phyloP scores from a whole-genome alignment of 2,888 invertebrate species.

The Rambutsinella grinnellia region DNA sequence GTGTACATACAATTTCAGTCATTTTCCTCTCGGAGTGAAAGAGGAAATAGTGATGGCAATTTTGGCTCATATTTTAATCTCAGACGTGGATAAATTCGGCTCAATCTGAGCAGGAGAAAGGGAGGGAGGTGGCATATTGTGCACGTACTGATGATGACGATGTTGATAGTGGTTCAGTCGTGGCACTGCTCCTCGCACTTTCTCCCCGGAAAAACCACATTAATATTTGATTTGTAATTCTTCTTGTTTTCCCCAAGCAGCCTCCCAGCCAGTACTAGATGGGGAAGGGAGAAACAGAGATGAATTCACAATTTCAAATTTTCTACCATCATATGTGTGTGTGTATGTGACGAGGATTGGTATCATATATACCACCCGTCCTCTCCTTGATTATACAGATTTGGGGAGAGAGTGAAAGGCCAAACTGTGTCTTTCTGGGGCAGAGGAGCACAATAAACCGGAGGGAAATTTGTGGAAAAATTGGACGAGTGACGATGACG shows the following conservation, averaged over 20 bases:
- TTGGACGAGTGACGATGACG: constrained; percentile 6
- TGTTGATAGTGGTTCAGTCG: background rate
- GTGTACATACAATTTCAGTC: background rate
- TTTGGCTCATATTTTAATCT: background rate
- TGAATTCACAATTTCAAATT: constrained; percentile 43
- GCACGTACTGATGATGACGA: background rate
- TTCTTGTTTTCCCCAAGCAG: constrained; percentile 21
- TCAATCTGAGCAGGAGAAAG: background rate
- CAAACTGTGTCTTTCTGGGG: too few relatives aligned
- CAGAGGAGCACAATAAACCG: background rate
- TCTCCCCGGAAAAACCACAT: constrained; percentile 42
- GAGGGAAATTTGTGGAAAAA: background rate
- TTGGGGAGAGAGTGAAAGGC: too few relatives aligned
- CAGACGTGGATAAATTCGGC: background rate
- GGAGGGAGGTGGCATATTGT: constrained; percentile 21
- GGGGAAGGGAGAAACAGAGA: too few relatives aligned
- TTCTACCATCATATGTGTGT: too few relatives aligned
- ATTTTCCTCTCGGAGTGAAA: background rate
- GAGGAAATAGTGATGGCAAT: background rate
- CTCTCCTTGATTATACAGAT: too few relatives aligned
- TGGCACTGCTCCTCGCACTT: background rate
- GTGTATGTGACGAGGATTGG: too few relatives aligned
- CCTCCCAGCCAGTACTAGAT: background rate
- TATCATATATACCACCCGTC: too few relatives aligned
- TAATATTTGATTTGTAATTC: constrained; percentile 60